Conservation (phyloP, 2,797 vertebrate species). For the Coendou prehensilis region DNA sequence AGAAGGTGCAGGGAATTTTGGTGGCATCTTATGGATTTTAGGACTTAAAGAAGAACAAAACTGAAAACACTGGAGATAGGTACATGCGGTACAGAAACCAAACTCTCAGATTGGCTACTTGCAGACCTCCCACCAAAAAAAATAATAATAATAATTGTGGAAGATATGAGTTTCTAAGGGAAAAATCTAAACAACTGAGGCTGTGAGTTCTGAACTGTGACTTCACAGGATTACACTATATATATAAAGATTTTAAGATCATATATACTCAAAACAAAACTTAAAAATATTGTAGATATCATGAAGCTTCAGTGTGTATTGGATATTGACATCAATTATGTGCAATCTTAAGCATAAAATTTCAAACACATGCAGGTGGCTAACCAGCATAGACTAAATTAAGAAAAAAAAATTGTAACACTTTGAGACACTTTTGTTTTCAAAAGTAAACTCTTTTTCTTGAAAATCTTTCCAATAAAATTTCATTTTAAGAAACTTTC, state of each 20-base stretch:
- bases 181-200: neutral
- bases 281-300: neutral
- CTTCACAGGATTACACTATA: neutral
- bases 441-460: neutral
- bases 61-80: neutral
- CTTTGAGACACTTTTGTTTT: neutral
- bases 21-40: neutral
- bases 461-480: neutral
- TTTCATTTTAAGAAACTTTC: neutral
- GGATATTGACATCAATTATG: neutral
- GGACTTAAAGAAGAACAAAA: neutral
- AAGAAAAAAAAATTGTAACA: neutral
- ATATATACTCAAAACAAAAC: neutral
- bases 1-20: neutral
- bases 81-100: neutral
- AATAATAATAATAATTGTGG: too few species aligned
- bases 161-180: neutral
- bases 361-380: neutral
- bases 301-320: neutral
- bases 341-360: neutral
- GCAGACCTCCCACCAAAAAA: neutral
- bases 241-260: neutral
- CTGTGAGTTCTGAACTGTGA: neutral
- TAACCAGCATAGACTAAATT: neutral
- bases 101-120: neutral